These are phyloP conservation scores for Ectropis crepuscularia DNA, from an alignment of 2,888 invertebrate genomes.

Conservation along the genomic window DNA sequence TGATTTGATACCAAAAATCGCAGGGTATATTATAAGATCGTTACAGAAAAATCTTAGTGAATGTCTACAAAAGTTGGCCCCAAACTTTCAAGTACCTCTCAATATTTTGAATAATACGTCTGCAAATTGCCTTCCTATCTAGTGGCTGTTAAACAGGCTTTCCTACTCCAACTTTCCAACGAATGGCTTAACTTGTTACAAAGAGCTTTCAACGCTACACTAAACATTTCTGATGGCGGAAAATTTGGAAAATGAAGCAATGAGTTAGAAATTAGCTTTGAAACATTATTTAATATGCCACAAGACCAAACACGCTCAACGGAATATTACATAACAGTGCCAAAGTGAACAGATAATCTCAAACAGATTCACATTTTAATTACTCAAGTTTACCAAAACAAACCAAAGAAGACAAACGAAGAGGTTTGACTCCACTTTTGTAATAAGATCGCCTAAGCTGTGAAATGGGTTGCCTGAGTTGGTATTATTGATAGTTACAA, in stretches of 20 bases:
- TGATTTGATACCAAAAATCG: too few relatives aligned
- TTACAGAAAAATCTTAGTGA: neutral
- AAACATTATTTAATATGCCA: neutral
- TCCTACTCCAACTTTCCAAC: constrained; percentile 47
- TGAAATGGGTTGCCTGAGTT: too few relatives aligned
- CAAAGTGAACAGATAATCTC: too few relatives aligned
- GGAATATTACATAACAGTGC: too few relatives aligned
- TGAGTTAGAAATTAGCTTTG: constrained; percentile 11
- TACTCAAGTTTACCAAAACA: too few relatives aligned
- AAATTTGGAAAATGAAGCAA: constrained; percentile 34
- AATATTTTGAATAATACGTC: constrained; percentile 18
- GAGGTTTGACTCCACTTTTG: too few relatives aligned
- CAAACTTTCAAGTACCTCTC: neutral
- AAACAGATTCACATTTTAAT: too few relatives aligned
- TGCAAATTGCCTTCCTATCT: constrained; percentile 42
- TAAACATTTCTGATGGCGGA: constrained; percentile 28
- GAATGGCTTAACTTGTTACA: constrained; percentile 52
- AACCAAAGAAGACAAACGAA: too few relatives aligned
- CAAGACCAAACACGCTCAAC: too few relatives aligned
- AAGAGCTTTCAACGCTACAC: constrained; percentile 42
- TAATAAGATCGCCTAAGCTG: too few relatives aligned
- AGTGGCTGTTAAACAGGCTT: constrained; percentile 40
- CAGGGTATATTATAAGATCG: neutral
- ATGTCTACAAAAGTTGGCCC: neutral
- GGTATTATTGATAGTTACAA: too few relatives aligned